Evolutionary conservation across 2,888 invertebrate genomes (phyloP).

Genomic region (Chymomyza amoena): DNA sequence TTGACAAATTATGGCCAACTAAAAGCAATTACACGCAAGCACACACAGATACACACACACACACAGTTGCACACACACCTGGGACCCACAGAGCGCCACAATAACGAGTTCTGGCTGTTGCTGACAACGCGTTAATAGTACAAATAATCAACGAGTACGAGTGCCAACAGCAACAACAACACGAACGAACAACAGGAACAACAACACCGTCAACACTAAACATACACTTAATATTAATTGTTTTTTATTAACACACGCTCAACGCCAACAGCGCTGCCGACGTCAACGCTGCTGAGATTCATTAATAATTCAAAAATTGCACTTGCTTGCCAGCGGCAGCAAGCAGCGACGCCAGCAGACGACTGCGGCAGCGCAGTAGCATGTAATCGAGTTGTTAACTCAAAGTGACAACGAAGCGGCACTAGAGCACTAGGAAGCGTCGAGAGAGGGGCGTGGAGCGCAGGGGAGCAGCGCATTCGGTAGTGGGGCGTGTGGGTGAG

Average conservation of each 20-base stretch:
- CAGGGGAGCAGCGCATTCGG: constrained; percentile 11
- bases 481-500: neutral
- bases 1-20: constrained; percentile 71
- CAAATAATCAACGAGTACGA: constrained; percentile 66
- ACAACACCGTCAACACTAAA: constrained; percentile 66
- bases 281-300: constrained; percentile 50
- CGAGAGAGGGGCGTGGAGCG: constrained; percentile 16
- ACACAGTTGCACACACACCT: neutral
- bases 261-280: constrained; percentile 1
- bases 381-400: constrained; percentile 75
- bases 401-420: constrained; percentile 63
- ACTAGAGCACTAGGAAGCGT: neutral
- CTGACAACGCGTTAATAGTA: constrained; percentile 64
- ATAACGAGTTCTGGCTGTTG: constrained; percentile 56
- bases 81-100: neutral
- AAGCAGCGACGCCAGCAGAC: constrained; percentile 35
- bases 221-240: constrained; percentile 70
- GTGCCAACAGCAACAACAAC: constrained; percentile 30
- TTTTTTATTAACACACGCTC: constrained; percentile 62
- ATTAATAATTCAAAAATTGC: constrained; percentile 73
- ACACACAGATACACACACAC: constrained; percentile 26
- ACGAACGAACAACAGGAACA: constrained; percentile 34
- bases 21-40: constrained; percentile 65
- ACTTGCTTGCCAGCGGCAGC: constrained; percentile 59
- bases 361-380: constrained; percentile 25